These are phyloP conservation scores for Stenoptilia bipunctidactyla DNA, from an alignment of 2,888 invertebrate genomes.

Conservation along the genomic window DNA sequence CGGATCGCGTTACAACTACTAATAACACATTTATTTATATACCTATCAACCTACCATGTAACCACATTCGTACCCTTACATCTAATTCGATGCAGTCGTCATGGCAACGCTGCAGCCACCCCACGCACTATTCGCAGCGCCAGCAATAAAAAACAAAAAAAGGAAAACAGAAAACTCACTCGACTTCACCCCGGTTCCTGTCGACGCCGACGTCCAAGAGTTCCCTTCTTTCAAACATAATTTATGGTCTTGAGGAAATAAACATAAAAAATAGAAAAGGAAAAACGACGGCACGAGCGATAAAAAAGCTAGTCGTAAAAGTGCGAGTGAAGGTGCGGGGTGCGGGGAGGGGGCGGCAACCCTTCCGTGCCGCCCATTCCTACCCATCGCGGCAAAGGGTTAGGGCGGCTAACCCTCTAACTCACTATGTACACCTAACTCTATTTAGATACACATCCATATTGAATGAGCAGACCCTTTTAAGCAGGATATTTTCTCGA, in stretches of 20 bases:
- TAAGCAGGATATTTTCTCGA: too few relatives aligned
- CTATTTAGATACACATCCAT: too few relatives aligned
- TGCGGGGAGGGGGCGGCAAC: slow-evolving; percentile 46
- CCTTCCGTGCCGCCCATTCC: slow-evolving; percentile 53
- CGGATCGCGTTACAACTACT: slow-evolving; percentile 60
- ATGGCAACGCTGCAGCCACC: slow-evolving; percentile 59
- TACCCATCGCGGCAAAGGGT: slow-evolving; percentile 54
- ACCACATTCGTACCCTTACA: slow-evolving; percentile 38
- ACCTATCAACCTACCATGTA: slow-evolving; percentile 35
- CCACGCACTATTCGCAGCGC: slow-evolving; percentile 41
- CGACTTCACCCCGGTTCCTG: slow-evolving; percentile 63
- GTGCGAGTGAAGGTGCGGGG: slow-evolving; percentile 42
- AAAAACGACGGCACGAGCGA: slow-evolving; percentile 72
- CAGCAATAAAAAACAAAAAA: slow-evolving; percentile 61
- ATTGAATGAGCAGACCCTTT: slow-evolving; percentile 8
- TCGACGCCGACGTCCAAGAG: slow-evolving; percentile 64
- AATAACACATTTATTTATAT: slow-evolving; percentile 44
- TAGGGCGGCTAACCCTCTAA: slow-evolving; percentile 53
- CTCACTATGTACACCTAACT: slow-evolving; percentile 22
- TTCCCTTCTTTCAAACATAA: slow-evolving; percentile 72
- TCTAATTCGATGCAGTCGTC: slow-evolving; percentile 60
- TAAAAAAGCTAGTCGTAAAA: slow-evolving; percentile 70
- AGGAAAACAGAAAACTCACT: slow-evolving; percentile 56
- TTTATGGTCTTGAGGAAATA: slow-evolving; percentile 73
- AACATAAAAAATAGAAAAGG: slow-evolving; percentile 73